These are phyloP conservation scores for Rapana venosa DNA, from an alignment of 2,888 invertebrate genomes.

Conservation along the genomic window DNA sequence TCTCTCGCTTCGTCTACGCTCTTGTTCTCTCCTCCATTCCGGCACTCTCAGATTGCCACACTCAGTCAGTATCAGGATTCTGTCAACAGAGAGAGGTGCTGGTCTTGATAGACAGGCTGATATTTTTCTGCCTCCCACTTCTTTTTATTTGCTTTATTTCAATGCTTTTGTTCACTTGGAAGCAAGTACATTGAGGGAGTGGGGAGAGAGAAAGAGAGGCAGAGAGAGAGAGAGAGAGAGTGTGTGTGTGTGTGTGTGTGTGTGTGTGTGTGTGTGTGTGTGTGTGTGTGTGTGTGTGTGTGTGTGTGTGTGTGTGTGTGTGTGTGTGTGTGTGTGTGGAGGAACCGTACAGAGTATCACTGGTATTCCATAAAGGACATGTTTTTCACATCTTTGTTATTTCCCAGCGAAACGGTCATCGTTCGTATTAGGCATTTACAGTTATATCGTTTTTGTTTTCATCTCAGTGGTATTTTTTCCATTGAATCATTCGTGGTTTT, in stretches of 20 bases:
- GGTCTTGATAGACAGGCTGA: background rate
- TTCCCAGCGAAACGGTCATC: no score
- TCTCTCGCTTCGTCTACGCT: no score
- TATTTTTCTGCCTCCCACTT: background rate
- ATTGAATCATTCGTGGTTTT: no score
- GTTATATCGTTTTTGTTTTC: no score
- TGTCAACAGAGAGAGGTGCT: no score
- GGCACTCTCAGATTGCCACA: no score
- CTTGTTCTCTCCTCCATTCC: no score
- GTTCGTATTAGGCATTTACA: no score
- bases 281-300: background rate
- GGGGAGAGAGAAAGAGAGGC: background rate
- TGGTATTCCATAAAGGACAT: no score
- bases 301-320: slow-evolving; percentile 6
- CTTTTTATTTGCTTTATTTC: background rate
- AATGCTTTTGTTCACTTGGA: background rate
- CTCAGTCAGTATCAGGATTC: no score
- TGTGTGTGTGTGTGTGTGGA: background rate
- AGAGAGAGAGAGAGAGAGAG: background rate
- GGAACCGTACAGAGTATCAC: background rate
- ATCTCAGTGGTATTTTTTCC: no score
- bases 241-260: slow-evolving; percentile 26
- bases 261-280: slow-evolving; percentile 28
- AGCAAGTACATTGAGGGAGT: background rate
- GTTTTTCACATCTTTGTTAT: no score